Conservation (phyloP, 1,140 invertebrate genomes). For the Monomorium pharaonis region DNA sequence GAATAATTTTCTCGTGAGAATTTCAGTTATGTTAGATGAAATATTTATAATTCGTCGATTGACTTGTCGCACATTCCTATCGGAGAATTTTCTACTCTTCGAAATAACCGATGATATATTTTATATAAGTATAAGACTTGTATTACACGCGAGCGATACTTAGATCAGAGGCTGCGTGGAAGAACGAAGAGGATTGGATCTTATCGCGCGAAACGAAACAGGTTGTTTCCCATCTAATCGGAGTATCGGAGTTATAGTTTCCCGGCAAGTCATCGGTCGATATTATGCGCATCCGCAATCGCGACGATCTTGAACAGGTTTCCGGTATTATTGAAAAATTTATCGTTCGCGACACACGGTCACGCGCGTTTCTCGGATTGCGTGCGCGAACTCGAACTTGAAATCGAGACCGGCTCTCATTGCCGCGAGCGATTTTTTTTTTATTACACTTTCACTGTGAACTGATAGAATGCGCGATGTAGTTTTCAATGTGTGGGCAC, state of each 20-base stretch:
- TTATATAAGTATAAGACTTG: not conserved
- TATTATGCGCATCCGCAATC: conserved; percentile 20
- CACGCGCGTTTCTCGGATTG: conserved; percentile 58
- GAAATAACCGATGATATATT: not conserved
- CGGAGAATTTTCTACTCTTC: not conserved
- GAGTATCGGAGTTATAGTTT: conserved; percentile 49
- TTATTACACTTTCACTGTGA: conserved; percentile 25
- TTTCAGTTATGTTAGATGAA: not conserved
- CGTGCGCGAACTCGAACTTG: conserved; percentile 65
- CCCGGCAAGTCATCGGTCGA: not conserved
- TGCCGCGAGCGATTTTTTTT: conserved; percentile 19
- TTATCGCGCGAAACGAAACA: not conserved
- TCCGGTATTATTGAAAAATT: conserved; percentile 57
- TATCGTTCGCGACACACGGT: conserved; percentile 1
- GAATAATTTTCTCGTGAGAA: not conserved
- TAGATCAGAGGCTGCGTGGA: not conserved
- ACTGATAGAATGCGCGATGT: not conserved
- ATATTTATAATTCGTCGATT: not conserved
- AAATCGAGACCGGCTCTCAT: conserved; percentile 54
- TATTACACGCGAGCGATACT: not conserved
- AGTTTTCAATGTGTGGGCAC: not conserved
- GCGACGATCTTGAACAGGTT: conserved; percentile 61
- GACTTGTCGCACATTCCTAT: not conserved
- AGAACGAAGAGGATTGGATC: not conserved
- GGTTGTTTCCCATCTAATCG: not conserved